Conservation (phyloP, 1,140 invertebrate species). For the Apocrypta bakeri region DNA sequence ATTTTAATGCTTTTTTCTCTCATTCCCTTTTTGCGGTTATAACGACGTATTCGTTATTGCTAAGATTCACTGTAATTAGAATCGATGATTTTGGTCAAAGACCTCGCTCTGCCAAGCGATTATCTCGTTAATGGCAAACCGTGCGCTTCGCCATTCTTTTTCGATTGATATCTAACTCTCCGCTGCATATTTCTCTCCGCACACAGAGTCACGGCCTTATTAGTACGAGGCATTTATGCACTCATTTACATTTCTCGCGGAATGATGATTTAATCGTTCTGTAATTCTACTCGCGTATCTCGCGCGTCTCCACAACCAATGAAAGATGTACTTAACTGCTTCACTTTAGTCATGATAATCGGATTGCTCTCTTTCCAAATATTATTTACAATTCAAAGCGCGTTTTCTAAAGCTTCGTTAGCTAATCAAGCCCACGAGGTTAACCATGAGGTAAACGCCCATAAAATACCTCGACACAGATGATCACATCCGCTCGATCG, state of each 20-base stretch:
- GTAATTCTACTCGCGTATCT: slow-evolving; percentile 49
- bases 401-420: no score
- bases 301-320: no score
- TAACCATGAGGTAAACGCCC: no score
- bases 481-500: no score
- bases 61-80: not conserved
- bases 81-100: slow-evolving; percentile 3
- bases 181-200: slow-evolving; percentile 19
- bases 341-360: no score
- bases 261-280: slow-evolving; percentile 46
- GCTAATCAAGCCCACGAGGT: no score
- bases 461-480: no score
- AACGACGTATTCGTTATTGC: not conserved
- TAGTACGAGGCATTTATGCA: slow-evolving; percentile 24
- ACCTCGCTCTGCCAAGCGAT: not conserved
- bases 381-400: no score
- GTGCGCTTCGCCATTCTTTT: not conserved
- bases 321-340: no score
- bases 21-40: no score
- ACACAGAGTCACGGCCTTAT: slow-evolving; percentile 18
- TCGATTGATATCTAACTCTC: not conserved
- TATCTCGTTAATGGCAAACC: no score
- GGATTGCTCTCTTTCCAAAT: no score
- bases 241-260: slow-evolving; percentile 51
- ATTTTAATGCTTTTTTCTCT: not conserved